Percentiles rank a stretch among this genome's conserved stretches.
phyloP scores from a whole-genome alignment of 2,888 invertebrate genomes.

The Drosophila hamatofila region DNA sequence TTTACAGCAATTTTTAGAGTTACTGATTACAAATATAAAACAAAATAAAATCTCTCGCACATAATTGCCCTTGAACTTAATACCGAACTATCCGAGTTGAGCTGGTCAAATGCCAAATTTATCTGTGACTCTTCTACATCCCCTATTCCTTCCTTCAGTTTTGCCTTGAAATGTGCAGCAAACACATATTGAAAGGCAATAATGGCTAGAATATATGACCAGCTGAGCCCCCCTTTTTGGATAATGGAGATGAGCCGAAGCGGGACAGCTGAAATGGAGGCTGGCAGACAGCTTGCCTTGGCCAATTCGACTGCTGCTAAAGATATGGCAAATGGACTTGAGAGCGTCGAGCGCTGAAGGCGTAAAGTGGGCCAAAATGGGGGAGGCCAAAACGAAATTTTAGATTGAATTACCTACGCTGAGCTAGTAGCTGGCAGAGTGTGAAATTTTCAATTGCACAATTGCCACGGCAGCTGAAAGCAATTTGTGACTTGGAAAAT shows the following conservation, averaged over 20 bases:
- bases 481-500: conserved; percentile 19
- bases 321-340: conserved; percentile 56
- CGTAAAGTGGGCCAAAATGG: not conserved
- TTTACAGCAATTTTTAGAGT: too few species aligned
- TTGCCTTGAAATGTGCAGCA: conserved; percentile 58
- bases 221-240: conserved; percentile 22
- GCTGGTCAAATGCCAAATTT: conserved; percentile 60
- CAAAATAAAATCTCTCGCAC: conserved; percentile 2
- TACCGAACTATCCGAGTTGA: conserved; percentile 14
- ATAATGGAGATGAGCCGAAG: conserved; percentile 15
- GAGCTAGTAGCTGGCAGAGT: conserved; percentile 30
- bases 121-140: conserved; percentile 8
- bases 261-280: conserved; percentile 5
- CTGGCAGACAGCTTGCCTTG: conserved; percentile 26
- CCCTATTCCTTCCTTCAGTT: not conserved
- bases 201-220: conserved; percentile 58
- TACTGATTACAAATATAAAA: too few species aligned
- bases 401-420: conserved; percentile 26
- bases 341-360: conserved; percentile 14
- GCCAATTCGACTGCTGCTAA: conserved; percentile 43
- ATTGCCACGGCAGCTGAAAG: conserved; percentile 20
- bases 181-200: conserved; percentile 62
- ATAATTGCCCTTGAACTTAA: conserved; percentile 75
- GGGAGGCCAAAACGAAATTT: conserved; percentile 3
- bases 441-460: conserved; percentile 39